Evolutionary conservation across 2,888 invertebrate species (phyloP).

Genomic region (Charanyca ferruginea): DNA sequence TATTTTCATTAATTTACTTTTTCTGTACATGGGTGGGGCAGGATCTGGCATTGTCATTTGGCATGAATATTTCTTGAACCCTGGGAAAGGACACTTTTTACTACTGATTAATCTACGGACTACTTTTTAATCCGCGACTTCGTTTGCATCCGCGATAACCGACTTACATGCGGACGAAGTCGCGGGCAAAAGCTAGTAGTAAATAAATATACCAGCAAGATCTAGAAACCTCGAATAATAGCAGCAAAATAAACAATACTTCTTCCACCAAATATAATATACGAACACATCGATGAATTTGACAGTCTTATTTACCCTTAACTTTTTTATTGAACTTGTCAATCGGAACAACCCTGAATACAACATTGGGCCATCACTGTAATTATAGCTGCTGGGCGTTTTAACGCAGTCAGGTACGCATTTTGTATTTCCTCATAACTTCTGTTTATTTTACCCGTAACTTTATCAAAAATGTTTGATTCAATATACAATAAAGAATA

Average conservation of each 20-base stretch:
- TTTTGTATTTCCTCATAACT: slow-evolving; percentile 28
- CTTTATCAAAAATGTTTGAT: slow-evolving; percentile 28
- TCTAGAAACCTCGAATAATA: slow-evolving; percentile 13
- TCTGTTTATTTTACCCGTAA: slow-evolving; percentile 19
- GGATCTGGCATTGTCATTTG: too few species aligned
- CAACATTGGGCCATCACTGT: slow-evolving; percentile 11
- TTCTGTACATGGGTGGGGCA: too few species aligned
- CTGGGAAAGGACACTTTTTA: too few species aligned
- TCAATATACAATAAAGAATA: slow-evolving; percentile 41
- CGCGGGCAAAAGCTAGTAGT: too few species aligned
- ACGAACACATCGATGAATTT: slow-evolving; percentile 22
- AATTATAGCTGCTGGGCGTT: slow-evolving; percentile 32
- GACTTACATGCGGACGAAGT: too few species aligned
- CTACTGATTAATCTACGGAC: too few species aligned
- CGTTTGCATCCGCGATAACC: too few species aligned
- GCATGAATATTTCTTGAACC: too few species aligned
- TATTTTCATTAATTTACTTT: too few species aligned
- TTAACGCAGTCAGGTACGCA: slow-evolving; percentile 43
- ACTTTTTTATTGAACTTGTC: slow-evolving; percentile 43
- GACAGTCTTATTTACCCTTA: slow-evolving; percentile 27
- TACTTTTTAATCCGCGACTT: too few species aligned
- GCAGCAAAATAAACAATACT: slow-evolving; percentile 36
- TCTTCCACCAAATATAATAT: slow-evolving; percentile 9
- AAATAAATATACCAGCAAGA: slow-evolving; percentile 19
- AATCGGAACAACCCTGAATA: slow-evolving; percentile 26